Evolutionary conservation across 2,113 vertebrate species (phyloP).

Genomic region (Polyodon spathula): DNA sequence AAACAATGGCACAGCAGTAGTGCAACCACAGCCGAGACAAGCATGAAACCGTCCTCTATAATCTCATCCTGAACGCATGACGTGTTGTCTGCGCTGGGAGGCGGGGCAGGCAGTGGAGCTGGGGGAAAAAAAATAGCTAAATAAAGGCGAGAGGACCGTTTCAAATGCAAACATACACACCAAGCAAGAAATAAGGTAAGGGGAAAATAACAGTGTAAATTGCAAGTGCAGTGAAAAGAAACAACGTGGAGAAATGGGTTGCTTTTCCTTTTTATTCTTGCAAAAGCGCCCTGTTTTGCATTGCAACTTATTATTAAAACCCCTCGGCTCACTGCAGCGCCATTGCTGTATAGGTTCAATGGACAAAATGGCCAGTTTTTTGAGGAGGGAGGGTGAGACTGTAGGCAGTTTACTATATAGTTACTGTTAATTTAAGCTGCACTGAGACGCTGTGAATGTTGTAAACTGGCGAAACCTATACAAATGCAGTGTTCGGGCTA

Average conservation of each 20-base stretch:
- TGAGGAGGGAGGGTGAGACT: constrained; percentile 17
- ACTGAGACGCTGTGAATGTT: too few species aligned
- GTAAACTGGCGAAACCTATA: too few species aligned
- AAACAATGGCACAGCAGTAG: too few species aligned
- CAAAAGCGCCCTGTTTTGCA: background rate
- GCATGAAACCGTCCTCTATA: background rate
- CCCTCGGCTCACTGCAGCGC: constrained; percentile 50
- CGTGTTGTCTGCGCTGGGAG: constrained; percentile 40
- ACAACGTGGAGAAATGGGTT: background rate
- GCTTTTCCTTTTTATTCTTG: background rate
- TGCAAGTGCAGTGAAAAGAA: background rate
- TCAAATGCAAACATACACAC: constrained; percentile 27
- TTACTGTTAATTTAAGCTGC: too few species aligned
- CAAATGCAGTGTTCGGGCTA: too few species aligned
- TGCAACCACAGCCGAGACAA: too few species aligned
- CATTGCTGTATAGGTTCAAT: constrained; percentile 52
- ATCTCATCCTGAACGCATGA: constrained; percentile 29
- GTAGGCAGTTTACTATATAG: too few species aligned
- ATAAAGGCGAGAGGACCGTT: constrained; percentile 57
- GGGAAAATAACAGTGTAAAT: constrained; percentile 9
- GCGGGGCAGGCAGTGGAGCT: constrained; percentile 57
- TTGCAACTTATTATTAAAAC: constrained; percentile 27
- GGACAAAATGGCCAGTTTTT: constrained; percentile 65
- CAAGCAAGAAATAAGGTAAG: constrained; percentile 39
- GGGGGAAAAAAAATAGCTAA: constrained; percentile 44